Percentiles rank a stretch among this genome's conserved stretches.
Conservation (phyloP, 2,888 invertebrate species). For the Harpagoxenus sublaevis region DNA sequence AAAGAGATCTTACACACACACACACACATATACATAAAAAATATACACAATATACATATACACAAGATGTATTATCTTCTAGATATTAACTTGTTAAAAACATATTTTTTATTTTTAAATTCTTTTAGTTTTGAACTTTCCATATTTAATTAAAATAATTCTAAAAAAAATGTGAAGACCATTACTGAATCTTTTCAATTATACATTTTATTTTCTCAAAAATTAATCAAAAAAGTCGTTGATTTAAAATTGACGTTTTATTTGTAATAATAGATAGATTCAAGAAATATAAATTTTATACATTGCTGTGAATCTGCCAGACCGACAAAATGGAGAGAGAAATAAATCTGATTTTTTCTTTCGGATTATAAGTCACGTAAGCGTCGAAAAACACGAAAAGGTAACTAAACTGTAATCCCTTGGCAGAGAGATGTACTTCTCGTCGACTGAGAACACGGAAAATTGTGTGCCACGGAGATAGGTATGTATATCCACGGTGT, state of each 20-base stretch:
- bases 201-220: not conserved
- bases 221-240: not conserved
- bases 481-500: conserved; percentile 10
- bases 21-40: not conserved
- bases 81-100: not conserved
- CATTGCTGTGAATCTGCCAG: not conserved
- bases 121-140: not conserved
- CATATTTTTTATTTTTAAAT: not conserved
- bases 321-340: not conserved
- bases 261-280: not conserved
- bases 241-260: not conserved
- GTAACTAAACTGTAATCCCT: conserved; percentile 27
- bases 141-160: conserved; percentile 3
- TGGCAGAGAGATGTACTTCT: conserved; percentile 24
- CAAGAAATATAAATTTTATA: not conserved
- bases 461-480: conserved; percentile 7
- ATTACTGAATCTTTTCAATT: not conserved
- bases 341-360: conserved; percentile 17
- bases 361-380: conserved; percentile 2
- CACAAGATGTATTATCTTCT: not conserved
- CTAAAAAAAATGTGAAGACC: not conserved
- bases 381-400: conserved; percentile 5
- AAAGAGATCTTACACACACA: not conserved
- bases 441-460: conserved; percentile 16
- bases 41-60: not conserved